Base-by-base conservation (phyloP, 2,797 vertebrate species). In the Sebastes minor region DNA sequence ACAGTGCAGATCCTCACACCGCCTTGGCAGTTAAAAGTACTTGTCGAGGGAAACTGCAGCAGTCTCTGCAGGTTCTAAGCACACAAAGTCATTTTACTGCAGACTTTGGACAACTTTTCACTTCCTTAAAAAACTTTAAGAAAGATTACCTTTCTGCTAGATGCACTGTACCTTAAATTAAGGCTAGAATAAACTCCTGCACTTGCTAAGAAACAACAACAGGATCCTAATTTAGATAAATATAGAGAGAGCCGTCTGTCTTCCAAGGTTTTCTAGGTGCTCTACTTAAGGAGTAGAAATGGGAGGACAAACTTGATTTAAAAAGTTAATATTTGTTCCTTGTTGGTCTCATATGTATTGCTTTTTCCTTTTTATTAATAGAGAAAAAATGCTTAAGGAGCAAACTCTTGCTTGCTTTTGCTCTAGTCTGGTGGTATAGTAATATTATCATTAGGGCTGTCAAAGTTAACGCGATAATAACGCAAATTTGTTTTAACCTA, bases 251-350 rank as follows among this genome's bases (percentile, higher is more conserved):
- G 20, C 35, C 14, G 32, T 27, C 13, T 52, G 61, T 59, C 32
- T 33, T 42, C 16, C 32, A 65, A 25, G 8, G 33, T 61, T 83
- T 86, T 81, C 62, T 57, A 14, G 49, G 67, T 79, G 81, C 61
- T 84, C 8, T 38, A 71, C 59, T 75, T 76, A 35, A 73, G 20
- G 27, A 27, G 61, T 53, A 30, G 28, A 76, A 74, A 56, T 28
- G 14, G n/a, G 10, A 25, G 20, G 22, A 78, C 56, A 82, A 86
- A 84, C 30, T 68, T 67, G 28, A 77, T 86, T 80, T 65, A 73
- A 74, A 53, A 86, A 86, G 57, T 3, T 42, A 22, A 65, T 70
- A 82, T 72, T 65, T 81, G 49, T 74, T 71, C 22, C n/a, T 53
- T 71, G 55, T 85, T 73, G 60, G 71, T 75, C 30, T 81, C 30